Percentiles rank a stretch among this genome's conserved stretches.
Conservation (phyloP, 2,113 vertebrate species). For the Excalfactoria chinensis region DNA sequence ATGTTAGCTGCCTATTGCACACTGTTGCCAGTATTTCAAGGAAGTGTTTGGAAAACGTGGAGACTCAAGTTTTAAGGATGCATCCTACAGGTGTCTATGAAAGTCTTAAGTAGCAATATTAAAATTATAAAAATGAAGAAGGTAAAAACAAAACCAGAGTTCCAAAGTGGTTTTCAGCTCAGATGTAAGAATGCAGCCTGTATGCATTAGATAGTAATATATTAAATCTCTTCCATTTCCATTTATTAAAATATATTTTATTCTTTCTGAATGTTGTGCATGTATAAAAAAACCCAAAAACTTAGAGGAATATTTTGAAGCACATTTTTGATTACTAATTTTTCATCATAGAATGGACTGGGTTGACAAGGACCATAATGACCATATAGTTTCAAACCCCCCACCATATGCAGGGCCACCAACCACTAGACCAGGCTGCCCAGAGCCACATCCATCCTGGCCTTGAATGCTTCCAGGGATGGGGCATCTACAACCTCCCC, state of each 20-base stretch:
- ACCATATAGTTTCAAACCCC: no score
- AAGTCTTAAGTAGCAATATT: neutral
- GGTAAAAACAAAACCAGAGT: neutral
- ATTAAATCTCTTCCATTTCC: neutral
- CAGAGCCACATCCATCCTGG: no score
- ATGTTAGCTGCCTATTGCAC: neutral
- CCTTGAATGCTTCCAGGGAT: no score
- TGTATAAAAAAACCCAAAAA: neutral
- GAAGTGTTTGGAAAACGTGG: constrained; percentile 26
- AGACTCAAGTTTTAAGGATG: neutral
- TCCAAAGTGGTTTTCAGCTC: neutral
- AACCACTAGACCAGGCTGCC: no score
- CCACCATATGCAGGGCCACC: no score
- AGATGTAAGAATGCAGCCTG: neutral
- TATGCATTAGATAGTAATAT: neutral
- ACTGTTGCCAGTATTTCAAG: neutral
- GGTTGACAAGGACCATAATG: no score
- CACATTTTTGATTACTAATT: neutral
- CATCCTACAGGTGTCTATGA: neutral
- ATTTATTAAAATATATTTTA: neutral
- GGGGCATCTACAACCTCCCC: no score
- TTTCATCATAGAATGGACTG: neutral
- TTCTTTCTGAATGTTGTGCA: neutral
- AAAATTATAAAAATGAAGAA: neutral
- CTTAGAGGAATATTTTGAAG: neutral